phyloP scores from a whole-genome alignment of 2,888 invertebrate genomes.

The Ephialtes manifestator region DNA sequence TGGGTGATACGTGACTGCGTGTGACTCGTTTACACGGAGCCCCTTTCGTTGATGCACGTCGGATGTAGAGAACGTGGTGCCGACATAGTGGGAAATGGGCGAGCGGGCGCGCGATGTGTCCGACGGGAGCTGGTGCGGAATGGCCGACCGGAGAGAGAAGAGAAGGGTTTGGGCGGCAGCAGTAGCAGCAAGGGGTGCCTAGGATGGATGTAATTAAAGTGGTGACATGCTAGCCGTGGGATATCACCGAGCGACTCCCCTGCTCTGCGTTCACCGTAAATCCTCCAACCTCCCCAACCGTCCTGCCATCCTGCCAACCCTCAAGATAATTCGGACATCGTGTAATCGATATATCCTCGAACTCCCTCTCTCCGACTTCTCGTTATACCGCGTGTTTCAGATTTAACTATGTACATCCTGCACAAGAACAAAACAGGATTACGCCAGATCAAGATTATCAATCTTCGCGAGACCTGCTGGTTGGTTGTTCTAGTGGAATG shows the following conservation, averaged over 20 bases:
- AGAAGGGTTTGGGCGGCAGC: constrained; percentile 57
- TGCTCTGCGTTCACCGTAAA: constrained; percentile 71
- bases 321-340: constrained; percentile 83
- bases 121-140: constrained; percentile 69
- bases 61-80: constrained; percentile 62
- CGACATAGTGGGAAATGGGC: constrained; percentile 67
- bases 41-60: constrained; percentile 69
- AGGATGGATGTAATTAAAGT: constrained; percentile 85
- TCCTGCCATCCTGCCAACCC: constrained; percentile 77
- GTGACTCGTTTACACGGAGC: constrained; percentile 61
- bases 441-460: background rate
- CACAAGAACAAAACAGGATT: background rate
- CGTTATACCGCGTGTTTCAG: constrained; percentile 37
- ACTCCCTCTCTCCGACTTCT: constrained; percentile 35
- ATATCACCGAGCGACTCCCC: constrained; percentile 76
- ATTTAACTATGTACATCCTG: constrained; percentile 23
- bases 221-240: constrained; percentile 84
- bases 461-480: background rate
- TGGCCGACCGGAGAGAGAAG: constrained; percentile 66
- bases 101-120: constrained; percentile 61
- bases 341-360: constrained; percentile 80
- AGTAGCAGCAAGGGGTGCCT: constrained; percentile 70
- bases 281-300: constrained; percentile 75
- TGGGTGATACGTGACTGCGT: constrained; percentile 36
- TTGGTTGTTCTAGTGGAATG: too few relatives aligned